Evolutionary conservation across 2,888 invertebrate genomes (phyloP).

Genomic region (Erebia ligea): DNA sequence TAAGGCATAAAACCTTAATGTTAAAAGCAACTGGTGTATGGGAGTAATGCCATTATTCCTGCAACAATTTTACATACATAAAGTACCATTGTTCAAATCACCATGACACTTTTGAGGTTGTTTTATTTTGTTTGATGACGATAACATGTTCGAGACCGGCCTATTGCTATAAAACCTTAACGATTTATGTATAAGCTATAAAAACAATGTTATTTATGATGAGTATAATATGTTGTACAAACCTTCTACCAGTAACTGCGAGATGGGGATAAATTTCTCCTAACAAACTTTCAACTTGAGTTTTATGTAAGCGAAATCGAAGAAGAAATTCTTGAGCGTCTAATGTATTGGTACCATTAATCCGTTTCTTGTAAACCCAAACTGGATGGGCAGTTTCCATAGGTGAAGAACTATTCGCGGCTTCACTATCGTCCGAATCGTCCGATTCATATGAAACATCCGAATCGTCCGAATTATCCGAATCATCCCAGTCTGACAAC

Average conservation of each 20-base stretch:
- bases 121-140: no score
- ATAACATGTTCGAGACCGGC: no score
- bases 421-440: background rate
- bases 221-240: background rate
- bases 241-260: slow-evolving; percentile 3
- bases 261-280: slow-evolving; percentile 17
- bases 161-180: no score
- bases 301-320: slow-evolving; percentile 17
- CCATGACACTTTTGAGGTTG: background rate
- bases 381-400: background rate
- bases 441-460: slow-evolving; percentile 1
- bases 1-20: slow-evolving; percentile 24
- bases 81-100: background rate
- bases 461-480: background rate
- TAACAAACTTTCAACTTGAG: slow-evolving; percentile 12
- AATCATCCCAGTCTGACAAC: background rate
- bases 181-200: no score
- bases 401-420: no score
- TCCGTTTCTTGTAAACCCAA: background rate
- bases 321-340: slow-evolving; percentile 18
- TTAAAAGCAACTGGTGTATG: slow-evolving; percentile 11
- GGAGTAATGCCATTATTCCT: slow-evolving; percentile 15
- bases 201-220: no score
- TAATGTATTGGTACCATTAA: slow-evolving; percentile 14
- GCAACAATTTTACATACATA: background rate